These are phyloP conservation scores for Pica pica DNA, from an alignment of 2,113 vertebrate species.

Conservation along the genomic window DNA sequence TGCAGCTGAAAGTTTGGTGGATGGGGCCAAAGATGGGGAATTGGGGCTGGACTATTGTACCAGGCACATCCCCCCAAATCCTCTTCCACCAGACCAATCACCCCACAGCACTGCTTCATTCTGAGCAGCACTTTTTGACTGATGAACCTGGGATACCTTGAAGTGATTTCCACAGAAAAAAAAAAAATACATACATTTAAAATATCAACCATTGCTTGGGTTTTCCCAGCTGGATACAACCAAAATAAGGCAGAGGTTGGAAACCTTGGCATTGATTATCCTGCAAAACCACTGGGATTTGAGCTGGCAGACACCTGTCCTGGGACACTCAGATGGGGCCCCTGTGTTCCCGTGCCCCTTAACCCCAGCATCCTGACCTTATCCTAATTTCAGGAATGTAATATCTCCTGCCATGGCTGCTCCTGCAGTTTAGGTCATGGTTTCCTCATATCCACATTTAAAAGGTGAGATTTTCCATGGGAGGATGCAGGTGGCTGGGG, in stretches of 20 bases:
- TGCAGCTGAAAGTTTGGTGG: neutral
- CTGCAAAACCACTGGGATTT: neutral
- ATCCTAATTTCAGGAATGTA: neutral
- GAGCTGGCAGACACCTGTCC: neutral
- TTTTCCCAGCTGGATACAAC: neutral
- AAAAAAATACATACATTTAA: fast-evolving
- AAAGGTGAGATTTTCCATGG: neutral
- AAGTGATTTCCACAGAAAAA: neutral
- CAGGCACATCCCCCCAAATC: neutral
- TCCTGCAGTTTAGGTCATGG: neutral
- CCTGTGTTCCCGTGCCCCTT: neutral
- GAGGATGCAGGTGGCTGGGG: neutral
- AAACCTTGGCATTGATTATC: neutral
- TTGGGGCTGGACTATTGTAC: neutral
- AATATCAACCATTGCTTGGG: neutral
- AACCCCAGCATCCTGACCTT: fast-evolving
- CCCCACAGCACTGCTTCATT: neutral
- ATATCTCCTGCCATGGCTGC: neutral
- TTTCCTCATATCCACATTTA: neutral
- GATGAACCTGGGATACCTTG: neutral
- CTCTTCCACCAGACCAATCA: neutral
- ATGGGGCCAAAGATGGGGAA: neutral
- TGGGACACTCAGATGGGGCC: neutral
- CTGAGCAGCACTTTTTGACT: neutral
- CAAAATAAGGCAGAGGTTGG: neutral